Base-by-base conservation (phyloP, 2,797 vertebrate genomes). In the Emys orbicularis region DNA sequence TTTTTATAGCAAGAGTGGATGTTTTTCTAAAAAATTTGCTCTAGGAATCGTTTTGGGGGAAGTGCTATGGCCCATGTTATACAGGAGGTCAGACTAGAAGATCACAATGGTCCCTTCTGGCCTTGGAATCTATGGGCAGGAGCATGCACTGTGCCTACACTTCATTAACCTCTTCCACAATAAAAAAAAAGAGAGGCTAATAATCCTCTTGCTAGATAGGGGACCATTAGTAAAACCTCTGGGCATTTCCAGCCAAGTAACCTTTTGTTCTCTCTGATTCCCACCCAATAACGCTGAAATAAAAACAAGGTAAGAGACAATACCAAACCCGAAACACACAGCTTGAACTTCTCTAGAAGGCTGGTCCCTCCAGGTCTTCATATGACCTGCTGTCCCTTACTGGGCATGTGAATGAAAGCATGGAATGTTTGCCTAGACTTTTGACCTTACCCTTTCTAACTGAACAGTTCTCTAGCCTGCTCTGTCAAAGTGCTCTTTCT, bases 121-220 rank as follows among this genome's bases (percentile, higher is more conserved):
- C 19, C 9, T 72, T 41, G 65, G 19, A 72, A 23, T 72, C 65
- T 47, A 86, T 59, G 3, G 1, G 5, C 12, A 3, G 50, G 1
- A 76, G 44, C 0, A 0, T 3, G 6, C 52, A n/a, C 8, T 12
- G 23, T 12, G 57, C n/a, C 31, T 31, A 8, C 34, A 27, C 29
- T 49, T 77, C 13, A 31, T 31, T 49, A 77, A 77, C 74, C 44
- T 83, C 29, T 50, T 74, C 21, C 80, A 76, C 41, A 15, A 3
- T 44, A 83, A 74, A 37, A 74, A 37, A 44, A 44, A 27, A 61
- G 5, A 41, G 80, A 81, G 77, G 50, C 31, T 15, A 86, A 85
- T 83, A 37, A 9, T 74, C 34, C 77, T 59, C 52, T 59, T 90
- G 72, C 44, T 31, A 57, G 53, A 86, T 11, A 74, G 47, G 56